Conservation (phyloP, 2,113 vertebrate species). For the Eudorcas thomsonii region DNA sequence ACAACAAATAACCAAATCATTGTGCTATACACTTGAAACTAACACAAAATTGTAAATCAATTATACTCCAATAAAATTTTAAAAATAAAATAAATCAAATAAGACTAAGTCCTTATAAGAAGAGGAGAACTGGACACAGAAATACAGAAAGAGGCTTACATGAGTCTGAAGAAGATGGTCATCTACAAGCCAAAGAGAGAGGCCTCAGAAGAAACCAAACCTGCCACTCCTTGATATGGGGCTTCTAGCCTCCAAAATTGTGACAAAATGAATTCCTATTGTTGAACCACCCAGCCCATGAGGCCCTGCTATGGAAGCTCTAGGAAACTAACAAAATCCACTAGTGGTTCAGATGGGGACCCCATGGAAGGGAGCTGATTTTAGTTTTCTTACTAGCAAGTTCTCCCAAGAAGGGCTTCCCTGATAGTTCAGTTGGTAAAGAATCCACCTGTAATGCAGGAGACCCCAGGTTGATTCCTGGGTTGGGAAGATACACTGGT, state of each 20-base stretch:
- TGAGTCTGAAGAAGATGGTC: background rate
- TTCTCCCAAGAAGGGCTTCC: background rate
- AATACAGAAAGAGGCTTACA: background rate
- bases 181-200: background rate
- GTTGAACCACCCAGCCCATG: background rate
- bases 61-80: background rate
- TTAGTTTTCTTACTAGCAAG: background rate
- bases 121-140: background rate
- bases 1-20: background rate
- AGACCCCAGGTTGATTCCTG: background rate
- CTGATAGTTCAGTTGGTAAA: background rate
- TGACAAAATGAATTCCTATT: background rate
- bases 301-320: background rate
- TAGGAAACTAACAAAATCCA: background rate
- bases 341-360: background rate
- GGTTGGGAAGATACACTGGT: background rate
- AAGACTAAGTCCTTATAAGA: background rate
- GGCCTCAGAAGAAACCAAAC: background rate
- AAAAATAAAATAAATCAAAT: background rate
- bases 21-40: background rate
- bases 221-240: background rate
- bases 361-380: background rate
- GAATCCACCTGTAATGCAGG: background rate
- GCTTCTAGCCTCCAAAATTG: background rate
- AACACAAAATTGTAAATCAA: background rate